Evolutionary conservation across 2,113 vertebrate genomes (phyloP).

Genomic region (Gobio gobio): DNA sequence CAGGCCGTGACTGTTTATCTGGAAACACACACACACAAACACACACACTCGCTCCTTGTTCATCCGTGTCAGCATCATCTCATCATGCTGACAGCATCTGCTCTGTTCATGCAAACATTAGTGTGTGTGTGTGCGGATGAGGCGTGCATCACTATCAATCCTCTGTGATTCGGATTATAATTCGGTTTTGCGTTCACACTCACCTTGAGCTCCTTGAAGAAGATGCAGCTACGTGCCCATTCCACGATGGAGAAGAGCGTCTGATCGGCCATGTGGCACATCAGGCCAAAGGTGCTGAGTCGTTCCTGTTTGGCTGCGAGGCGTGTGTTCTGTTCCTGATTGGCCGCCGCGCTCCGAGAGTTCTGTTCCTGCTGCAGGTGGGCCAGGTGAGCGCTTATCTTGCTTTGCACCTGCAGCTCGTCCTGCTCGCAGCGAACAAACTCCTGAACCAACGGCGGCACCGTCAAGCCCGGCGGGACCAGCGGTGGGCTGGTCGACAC

Average conservation of each 20-base stretch:
- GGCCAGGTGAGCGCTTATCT: constrained; percentile 72
- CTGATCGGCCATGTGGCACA: constrained; percentile 91
- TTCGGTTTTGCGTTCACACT: constrained; percentile 35
- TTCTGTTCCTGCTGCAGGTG: constrained; percentile 84
- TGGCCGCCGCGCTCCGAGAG: constrained; percentile 59
- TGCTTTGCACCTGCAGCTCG: constrained; percentile 81
- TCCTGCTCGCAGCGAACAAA: constrained; percentile 86
- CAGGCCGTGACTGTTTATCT: not conserved
- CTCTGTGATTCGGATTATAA: too few species aligned
- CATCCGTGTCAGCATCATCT: constrained; percentile 47
- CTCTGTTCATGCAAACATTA: not conserved
- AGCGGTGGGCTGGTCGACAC: constrained; percentile 58
- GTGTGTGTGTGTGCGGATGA: not conserved
- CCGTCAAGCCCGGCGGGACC: constrained; percentile 49
- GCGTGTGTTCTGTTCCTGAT: constrained; percentile 23
- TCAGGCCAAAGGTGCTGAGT: constrained; percentile 79
- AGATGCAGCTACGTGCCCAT: constrained; percentile 89
- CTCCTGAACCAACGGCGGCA: constrained; percentile 85
- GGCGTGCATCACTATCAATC: too few species aligned
- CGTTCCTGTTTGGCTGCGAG: constrained; percentile 65
- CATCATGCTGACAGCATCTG: constrained; percentile 33
- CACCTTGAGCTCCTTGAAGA: constrained; percentile 94
- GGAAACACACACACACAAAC: not conserved
- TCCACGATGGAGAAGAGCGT: constrained; percentile 91
- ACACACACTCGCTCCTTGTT: not conserved